A percentile compares a stretch with the other conserved stretches of the same genome.
Conservation (phyloP, 1,140 invertebrate genomes). For the Drosophila ironensis region DNA sequence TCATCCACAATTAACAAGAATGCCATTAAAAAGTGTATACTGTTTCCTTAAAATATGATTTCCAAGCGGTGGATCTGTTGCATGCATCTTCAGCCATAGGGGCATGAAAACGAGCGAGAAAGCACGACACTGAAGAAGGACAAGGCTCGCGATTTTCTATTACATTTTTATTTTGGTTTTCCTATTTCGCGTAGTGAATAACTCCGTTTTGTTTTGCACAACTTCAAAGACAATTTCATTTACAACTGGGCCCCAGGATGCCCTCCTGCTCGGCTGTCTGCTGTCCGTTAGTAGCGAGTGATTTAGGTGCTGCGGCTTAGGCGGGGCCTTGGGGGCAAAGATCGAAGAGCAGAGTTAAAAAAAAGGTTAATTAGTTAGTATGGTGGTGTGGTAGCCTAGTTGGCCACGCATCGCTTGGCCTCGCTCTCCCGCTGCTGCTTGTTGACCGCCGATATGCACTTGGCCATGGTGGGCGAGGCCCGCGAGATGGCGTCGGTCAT, state of each 20-base stretch:
- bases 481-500: constrained; percentile 98
- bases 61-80: too few species aligned
- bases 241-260: constrained; percentile 32
- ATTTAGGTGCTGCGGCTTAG: too few species aligned
- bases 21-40: too few species aligned
- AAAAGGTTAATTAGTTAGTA: constrained; percentile 72
- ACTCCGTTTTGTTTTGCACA: constrained; percentile 59
- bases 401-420: constrained; percentile 56
- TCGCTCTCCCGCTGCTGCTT: constrained; percentile 83
- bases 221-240: constrained; percentile 56
- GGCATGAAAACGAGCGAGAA: not conserved
- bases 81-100: too few species aligned
- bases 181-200: constrained; percentile 54
- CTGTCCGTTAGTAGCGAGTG: not conserved
- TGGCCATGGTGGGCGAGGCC: constrained; percentile 99
- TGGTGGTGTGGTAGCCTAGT: constrained; percentile 64
- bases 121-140: not conserved
- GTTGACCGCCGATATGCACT: constrained; percentile 95
- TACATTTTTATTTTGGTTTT: constrained; percentile 68
- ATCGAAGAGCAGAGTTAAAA: constrained; percentile 54
- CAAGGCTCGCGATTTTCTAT: constrained; percentile 36
- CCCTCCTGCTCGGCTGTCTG: constrained; percentile 2
- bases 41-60: too few species aligned
- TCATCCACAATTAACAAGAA: too few species aligned
- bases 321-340: constrained; percentile 25